Percentiles rank a stretch among this genome's conserved stretches.
Evolutionary conservation across 1,140 invertebrate genomes (phyloP).

Genomic region (Gryon sp.): DNA sequence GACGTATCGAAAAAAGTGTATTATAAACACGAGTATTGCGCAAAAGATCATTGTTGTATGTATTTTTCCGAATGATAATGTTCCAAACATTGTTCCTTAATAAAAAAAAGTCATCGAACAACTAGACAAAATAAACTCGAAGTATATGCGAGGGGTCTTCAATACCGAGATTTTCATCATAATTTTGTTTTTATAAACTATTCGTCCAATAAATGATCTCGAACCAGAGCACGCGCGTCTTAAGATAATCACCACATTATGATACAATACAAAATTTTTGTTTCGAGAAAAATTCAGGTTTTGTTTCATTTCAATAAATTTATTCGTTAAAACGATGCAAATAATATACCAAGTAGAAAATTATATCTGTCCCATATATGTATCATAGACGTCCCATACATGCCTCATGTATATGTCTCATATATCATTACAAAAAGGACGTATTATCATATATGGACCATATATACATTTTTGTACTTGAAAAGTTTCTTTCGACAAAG

Average conservation of each 20-base stretch:
- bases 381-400: too few species aligned
- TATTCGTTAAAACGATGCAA: too few species aligned
- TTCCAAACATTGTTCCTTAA: constrained; percentile 7
- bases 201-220: constrained; percentile 66
- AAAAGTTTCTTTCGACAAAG: constrained; percentile 21
- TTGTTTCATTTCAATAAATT: too few species aligned
- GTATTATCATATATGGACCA: too few species aligned
- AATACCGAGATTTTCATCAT: constrained; percentile 5
- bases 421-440: too few species aligned
- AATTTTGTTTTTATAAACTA: constrained; percentile 44
- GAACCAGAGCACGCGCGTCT: constrained; percentile 53
- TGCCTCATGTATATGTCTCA: too few species aligned
- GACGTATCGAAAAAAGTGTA: background rate
- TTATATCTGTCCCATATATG: too few species aligned
- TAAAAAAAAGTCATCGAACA: constrained; percentile 5
- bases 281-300: too few species aligned
- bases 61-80: background rate
- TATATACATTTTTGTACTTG: too few species aligned
- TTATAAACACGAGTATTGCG: constrained; percentile 3
- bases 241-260: constrained; percentile 5
- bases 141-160: background rate
- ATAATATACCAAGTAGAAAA: too few species aligned
- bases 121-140: constrained; percentile 5
- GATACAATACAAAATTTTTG: too few species aligned
- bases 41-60: background rate